Base-by-base conservation (phyloP, 2,797 vertebrate genomes). In the Pipistrellus kuhlii region DNA sequence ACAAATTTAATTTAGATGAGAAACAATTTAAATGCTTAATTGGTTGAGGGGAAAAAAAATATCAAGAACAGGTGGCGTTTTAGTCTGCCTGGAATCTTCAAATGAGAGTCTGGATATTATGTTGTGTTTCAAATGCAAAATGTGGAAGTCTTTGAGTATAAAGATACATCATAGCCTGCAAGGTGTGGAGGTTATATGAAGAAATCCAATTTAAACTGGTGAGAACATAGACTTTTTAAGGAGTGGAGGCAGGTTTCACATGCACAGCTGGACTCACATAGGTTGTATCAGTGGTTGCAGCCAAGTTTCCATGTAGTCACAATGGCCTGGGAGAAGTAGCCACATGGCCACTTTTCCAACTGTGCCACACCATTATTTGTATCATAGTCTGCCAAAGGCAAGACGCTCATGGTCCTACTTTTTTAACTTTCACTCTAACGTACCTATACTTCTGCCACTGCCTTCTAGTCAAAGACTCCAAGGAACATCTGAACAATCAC, bases 21-120 rank as follows among this genome's bases (percentile, higher is more conserved):
- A 98, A 97, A 97, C 95, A 94, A 96, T 98, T 97, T 97, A 97
- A 98, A 97, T 95, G 95, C 97, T 98, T 98, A 98, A 98, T 98
- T 98, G 97, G 90, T 75, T 93, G 86, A 30, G 10, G 88, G 91
- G 77, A 73, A 88, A 95, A 95, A 95, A 44, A 41, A 41, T 41
- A 90, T 77, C 55, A 95, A 69, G 93, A 98, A 97, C 97, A 98
- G 97, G 97, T 98, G 97, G 96, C 92, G 46, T 91, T 96, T 95
- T 98, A 96, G 96, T 97, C 96, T 96, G 97, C 96, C 96, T 97
- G 88, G 87, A 92, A 95, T 96, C 94, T 93, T 97, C 97, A 97
- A 90, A 97, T 95, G 88, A 78, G 91, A 97, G 76, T 75, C 51
- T 95, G 27, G 95, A 86, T 69, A 77, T 92, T 53, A 93, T 76